A percentile compares a stretch with the other conserved stretches of the same genome.
Conservation (phyloP, 2,797 vertebrate genomes). For the Luscinia luscinia region DNA sequence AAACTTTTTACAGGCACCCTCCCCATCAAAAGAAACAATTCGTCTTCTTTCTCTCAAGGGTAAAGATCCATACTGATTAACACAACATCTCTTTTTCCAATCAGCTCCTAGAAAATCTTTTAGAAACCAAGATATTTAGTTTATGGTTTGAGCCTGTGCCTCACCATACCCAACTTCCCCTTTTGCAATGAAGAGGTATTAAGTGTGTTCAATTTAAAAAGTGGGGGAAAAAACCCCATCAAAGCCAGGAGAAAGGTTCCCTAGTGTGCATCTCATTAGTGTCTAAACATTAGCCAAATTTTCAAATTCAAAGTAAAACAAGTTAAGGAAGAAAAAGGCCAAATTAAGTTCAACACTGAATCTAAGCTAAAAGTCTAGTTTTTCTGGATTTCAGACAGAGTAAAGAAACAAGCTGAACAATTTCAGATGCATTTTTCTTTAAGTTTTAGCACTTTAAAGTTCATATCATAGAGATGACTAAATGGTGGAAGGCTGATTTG, state of each 20-base stretch:
- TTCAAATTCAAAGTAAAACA: neutral
- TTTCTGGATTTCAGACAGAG: neutral
- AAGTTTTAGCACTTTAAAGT: neutral
- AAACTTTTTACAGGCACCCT: neutral
- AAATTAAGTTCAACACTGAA: neutral
- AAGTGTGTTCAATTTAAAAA: neutral
- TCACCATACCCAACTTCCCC: neutral
- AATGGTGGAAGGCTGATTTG: neutral
- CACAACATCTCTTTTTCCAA: neutral
- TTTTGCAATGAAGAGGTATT: neutral
- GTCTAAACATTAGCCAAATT: neutral
- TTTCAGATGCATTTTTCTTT: neutral
- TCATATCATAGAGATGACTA: neutral
- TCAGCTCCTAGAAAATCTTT: neutral
- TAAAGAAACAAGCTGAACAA: neutral
- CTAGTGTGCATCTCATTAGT: neutral
- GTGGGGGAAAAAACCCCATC: rapidly evolving
- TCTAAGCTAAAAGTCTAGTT: neutral
- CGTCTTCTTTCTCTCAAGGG: neutral
- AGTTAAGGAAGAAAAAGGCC: neutral
- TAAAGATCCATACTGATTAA: neutral
- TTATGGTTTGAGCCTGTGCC: neutral
- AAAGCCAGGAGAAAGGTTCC: neutral
- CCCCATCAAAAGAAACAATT: neutral
- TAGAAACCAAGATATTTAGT: neutral